Conservation (phyloP, 2,888 invertebrate genomes). For the Imbricaverruca yamaguchii region DNA sequence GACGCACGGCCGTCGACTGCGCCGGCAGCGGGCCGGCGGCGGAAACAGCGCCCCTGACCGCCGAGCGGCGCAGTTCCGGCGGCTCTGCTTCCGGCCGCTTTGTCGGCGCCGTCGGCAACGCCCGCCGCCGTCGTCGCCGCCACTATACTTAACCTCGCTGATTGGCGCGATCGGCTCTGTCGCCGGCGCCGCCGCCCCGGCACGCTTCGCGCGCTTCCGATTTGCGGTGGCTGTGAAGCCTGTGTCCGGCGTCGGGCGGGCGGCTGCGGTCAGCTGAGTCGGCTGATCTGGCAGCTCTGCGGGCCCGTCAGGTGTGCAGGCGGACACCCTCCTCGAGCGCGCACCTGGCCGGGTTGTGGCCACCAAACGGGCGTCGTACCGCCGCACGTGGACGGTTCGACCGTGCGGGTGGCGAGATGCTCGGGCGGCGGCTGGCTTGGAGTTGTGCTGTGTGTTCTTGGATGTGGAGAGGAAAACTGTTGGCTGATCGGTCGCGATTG, state of each 20-base stretch:
- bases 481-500: too few relatives aligned
- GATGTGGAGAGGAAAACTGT: too few relatives aligned
- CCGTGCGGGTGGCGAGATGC: too few relatives aligned
- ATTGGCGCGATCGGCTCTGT: not conserved
- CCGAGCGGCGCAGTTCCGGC: not conserved
- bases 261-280: too few relatives aligned
- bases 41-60: not conserved
- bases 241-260: not conserved
- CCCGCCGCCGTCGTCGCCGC: not conserved
- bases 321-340: too few relatives aligned
- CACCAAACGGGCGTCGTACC: too few relatives aligned
- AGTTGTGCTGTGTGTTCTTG: too few relatives aligned
- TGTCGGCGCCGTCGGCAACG: not conserved
- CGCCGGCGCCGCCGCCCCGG: not conserved
- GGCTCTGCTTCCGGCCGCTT: not conserved
- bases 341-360: too few relatives aligned
- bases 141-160: not conserved
- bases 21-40: not conserved
- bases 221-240: not conserved
- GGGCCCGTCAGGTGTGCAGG: too few relatives aligned
- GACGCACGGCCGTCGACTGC: not conserved
- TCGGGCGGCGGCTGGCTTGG: too few relatives aligned
- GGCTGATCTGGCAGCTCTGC: too few relatives aligned
- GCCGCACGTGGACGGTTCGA: too few relatives aligned
- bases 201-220: not conserved